A percentile compares a stretch with the other conserved stretches of the same genome.
These are phyloP conservation scores for Gyps fulvus DNA, from an alignment of 2,113 vertebrate species.

Conservation along the genomic window DNA sequence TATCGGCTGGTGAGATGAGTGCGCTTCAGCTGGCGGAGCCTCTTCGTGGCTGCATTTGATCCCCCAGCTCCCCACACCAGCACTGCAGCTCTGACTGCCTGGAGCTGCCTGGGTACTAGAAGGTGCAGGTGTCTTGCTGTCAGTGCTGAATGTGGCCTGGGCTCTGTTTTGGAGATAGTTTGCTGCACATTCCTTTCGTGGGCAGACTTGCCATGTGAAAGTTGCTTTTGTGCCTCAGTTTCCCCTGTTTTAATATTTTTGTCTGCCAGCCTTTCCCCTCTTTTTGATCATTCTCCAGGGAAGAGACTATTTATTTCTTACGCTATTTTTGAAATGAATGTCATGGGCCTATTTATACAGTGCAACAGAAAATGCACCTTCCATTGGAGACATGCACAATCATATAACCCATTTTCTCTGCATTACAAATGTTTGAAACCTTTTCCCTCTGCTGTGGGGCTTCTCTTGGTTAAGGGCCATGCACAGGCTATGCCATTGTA, in stretches of 20 bases:
- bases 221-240: background rate
- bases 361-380: background rate
- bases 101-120: background rate
- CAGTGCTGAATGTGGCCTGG: background rate
- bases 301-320: background rate
- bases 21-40: rapidly evolving
- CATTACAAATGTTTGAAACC: background rate
- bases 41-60: no score
- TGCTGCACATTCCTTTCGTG: background rate
- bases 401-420: background rate
- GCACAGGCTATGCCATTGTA: background rate
- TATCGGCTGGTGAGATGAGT: rapidly evolving
- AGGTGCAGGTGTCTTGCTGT: background rate
- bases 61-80: background rate
- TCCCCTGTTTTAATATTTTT: background rate
- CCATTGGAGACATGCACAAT: background rate
- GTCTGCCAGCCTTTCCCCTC: background rate
- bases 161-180: background rate
- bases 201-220: background rate
- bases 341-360: background rate
- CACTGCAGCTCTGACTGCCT: background rate
- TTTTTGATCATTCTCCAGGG: background rate
- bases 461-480: background rate
- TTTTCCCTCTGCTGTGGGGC: background rate
- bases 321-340: background rate